These are phyloP conservation scores for Vicugna pacos DNA, from an alignment of 2,113 vertebrate species.

Conservation along the genomic window DNA sequence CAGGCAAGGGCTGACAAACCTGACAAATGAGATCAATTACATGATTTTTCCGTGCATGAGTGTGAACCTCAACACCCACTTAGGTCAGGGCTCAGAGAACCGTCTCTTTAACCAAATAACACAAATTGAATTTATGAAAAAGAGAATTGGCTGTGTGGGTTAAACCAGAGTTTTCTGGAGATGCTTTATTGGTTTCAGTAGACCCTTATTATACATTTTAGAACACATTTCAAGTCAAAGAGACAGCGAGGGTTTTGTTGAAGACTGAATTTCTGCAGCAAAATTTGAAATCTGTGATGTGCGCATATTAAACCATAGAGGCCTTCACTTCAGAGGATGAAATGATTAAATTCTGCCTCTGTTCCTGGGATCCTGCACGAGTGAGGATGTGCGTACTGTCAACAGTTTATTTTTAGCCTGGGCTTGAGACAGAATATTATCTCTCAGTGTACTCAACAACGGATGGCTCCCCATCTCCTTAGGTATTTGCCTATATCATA, in stretches of 20 bases:
- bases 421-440: slow-evolving; percentile 22
- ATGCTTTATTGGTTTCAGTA: slow-evolving; percentile 67
- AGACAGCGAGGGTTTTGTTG: slow-evolving; percentile 67
- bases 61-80: background rate
- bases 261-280: slow-evolving; percentile 61
- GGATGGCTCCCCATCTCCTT: background rate
- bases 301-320: slow-evolving; percentile 73
- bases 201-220: slow-evolving; percentile 71
- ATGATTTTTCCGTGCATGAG: background rate
- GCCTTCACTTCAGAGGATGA: slow-evolving; percentile 52
- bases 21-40: slow-evolving; percentile 52
- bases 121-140: slow-evolving; percentile 67
- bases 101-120: slow-evolving; percentile 68
- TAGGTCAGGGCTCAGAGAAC: slow-evolving; percentile 56
- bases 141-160: slow-evolving; percentile 61
- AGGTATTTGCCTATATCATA: background rate
- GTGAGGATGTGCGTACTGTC: background rate
- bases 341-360: slow-evolving; percentile 59
- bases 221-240: slow-evolving; percentile 73
- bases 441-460: background rate
- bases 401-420: slow-evolving; percentile 64
- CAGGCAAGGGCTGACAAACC: slow-evolving; percentile 13
- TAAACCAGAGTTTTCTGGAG: slow-evolving; percentile 63
- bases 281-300: slow-evolving; percentile 74
- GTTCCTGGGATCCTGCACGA: slow-evolving; percentile 6